Conservation (phyloP, 2,113 vertebrate genomes). For the Cheirogaleus medius region DNA sequence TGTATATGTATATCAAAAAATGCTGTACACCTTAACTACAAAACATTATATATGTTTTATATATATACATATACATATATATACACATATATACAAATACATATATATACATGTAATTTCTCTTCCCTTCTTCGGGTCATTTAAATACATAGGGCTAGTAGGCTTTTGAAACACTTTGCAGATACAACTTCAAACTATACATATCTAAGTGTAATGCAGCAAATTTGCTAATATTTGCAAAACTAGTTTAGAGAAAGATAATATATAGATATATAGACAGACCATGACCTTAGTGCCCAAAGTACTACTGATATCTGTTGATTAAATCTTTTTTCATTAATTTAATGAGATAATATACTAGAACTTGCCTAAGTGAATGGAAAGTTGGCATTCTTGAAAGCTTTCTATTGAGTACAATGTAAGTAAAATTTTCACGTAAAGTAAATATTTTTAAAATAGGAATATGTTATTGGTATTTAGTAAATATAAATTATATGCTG, state of each 20-base stretch:
- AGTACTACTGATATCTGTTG: background rate
- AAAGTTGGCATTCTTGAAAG: conserved; percentile 66
- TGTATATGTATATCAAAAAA: background rate
- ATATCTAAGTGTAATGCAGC: background rate
- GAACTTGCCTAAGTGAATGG: background rate
- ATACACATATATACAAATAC: no score
- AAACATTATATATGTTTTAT: no score
- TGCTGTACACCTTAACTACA: background rate
- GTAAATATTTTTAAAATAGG: conserved; percentile 31
- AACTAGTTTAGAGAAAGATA: background rate
- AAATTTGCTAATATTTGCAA: background rate
- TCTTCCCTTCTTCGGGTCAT: background rate
- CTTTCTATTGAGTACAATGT: conserved; percentile 51
- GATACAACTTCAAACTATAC: background rate
- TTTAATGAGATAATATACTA: background rate
- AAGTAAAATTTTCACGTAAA: background rate
- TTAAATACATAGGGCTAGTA: background rate
- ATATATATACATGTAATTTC: background rate
- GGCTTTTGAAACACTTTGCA: background rate
- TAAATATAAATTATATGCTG: conserved; percentile 50
- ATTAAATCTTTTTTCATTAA: background rate
- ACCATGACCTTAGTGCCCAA: background rate
- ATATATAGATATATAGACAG: background rate
- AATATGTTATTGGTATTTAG: conserved; percentile 64
- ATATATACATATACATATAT: no score